phyloP scores from a whole-genome alignment of 2,113 vertebrate genomes.

The Callipepla californica region DNA sequence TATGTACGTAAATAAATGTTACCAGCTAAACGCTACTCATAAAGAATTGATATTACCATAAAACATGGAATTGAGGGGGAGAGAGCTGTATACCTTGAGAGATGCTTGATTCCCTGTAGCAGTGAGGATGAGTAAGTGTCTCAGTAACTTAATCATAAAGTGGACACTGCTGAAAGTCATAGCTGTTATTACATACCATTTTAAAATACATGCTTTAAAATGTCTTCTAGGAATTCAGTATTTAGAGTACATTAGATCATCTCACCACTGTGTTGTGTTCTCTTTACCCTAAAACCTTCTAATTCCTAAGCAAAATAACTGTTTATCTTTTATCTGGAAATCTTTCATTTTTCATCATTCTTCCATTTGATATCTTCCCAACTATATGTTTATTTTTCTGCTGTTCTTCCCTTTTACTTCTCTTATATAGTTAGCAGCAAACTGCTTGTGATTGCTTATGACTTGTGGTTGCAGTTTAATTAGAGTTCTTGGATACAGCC shows the following conservation, averaged over 20 bases:
- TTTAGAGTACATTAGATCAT: not conserved
- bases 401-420: not conserved
- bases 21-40: not conserved
- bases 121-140: not conserved
- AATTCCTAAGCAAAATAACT: not conserved
- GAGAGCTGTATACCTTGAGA: not conserved
- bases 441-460: not conserved
- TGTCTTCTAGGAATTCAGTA: not conserved
- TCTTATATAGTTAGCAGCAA: not conserved
- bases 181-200: not conserved
- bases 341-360: not conserved
- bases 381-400: not conserved
- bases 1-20: not conserved
- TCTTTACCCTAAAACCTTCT: not conserved
- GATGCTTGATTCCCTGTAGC: not conserved
- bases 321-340: not conserved
- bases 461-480: not conserved
- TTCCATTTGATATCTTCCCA: not conserved
- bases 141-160: not conserved
- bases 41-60: not conserved
- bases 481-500: not conserved
- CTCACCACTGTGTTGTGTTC: not conserved
- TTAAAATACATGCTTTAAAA: not conserved
- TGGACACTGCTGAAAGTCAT: not conserved
- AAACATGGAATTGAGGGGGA: not conserved